Percentiles rank a stretch among this genome's conserved stretches.
These are phyloP conservation scores for Pomacea canaliculata DNA, from an alignment of 2,888 invertebrate genomes.

Conservation along the genomic window DNA sequence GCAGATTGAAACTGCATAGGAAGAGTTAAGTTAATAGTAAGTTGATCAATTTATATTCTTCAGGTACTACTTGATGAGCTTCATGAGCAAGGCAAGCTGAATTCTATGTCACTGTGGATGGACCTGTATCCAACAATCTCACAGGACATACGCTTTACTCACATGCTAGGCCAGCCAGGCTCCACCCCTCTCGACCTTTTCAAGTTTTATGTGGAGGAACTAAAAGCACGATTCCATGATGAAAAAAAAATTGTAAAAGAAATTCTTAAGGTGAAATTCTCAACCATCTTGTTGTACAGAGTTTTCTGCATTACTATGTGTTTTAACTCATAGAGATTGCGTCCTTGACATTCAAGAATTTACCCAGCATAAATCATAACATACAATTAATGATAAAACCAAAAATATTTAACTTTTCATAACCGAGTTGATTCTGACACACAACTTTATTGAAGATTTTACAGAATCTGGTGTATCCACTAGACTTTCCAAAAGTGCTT, in stretches of 20 bases:
- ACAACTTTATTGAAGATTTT: too few relatives aligned
- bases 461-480: too few relatives aligned
- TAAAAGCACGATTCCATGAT: slow-evolving; percentile 97
- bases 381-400: too few relatives aligned
- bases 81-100: slow-evolving; percentile 96
- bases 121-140: slow-evolving; percentile 96
- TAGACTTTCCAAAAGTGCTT: too few relatives aligned
- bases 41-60: background rate
- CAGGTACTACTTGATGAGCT: slow-evolving; percentile 86
- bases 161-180: slow-evolving; percentile 90
- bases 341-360: too few relatives aligned
- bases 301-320: too few relatives aligned
- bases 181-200: slow-evolving; percentile 98
- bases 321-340: too few relatives aligned
- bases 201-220: slow-evolving; percentile 98
- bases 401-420: too few relatives aligned
- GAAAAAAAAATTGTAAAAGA: slow-evolving; percentile 98
- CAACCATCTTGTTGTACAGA: background rate
- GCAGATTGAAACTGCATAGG: background rate
- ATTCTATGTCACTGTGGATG: slow-evolving; percentile 99
- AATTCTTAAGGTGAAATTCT: slow-evolving; percentile 79
- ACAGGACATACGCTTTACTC: slow-evolving; percentile 93
- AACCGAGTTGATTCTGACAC: too few relatives aligned
- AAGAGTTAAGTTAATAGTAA: background rate
- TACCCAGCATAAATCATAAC: too few relatives aligned